Conservation (phyloP, 2,797 vertebrate genomes). For the Rhinophrynus dorsalis region DNA sequence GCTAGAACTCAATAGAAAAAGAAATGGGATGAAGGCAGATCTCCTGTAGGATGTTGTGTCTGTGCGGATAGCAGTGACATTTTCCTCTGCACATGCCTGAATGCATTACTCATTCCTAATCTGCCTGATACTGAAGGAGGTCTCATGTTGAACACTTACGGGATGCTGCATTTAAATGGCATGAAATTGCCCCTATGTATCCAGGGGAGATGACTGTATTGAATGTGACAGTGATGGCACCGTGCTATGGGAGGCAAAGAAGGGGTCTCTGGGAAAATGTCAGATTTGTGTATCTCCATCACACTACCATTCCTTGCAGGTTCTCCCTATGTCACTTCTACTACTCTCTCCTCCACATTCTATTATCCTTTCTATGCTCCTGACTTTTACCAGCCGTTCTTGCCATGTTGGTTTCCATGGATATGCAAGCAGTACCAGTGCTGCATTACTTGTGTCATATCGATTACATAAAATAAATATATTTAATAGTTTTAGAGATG, state of each 20-base stretch:
- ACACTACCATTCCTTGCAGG: neutral
- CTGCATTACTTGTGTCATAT: neutral
- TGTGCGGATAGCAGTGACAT: constrained; percentile 38
- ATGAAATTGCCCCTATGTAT: neutral
- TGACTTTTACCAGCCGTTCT: constrained; percentile 22
- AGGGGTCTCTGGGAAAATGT: constrained; percentile 5
- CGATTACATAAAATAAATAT: too few relatives aligned
- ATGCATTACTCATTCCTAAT: constrained; percentile 35
- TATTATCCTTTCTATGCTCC: constrained; percentile 15
- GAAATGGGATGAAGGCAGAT: neutral
- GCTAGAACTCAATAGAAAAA: neutral
- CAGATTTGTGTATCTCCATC: constrained; percentile 16
- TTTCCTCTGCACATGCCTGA: constrained; percentile 27
- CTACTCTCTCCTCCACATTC: constrained; percentile 1
- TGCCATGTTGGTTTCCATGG: constrained; percentile 11
- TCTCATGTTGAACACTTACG: constrained; percentile 31
- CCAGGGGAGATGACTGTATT: neutral
- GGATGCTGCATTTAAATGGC: constrained; percentile 15
- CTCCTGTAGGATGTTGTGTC: constrained; percentile 49
- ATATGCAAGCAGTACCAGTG: neutral
- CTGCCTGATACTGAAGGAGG: constrained; percentile 44
- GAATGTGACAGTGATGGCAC: constrained; percentile 1
- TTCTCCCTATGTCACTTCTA: constrained; percentile 9
- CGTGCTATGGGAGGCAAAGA: neutral
- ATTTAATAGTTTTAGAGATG: too few relatives aligned